phyloP scores from a whole-genome alignment of 1,140 invertebrate species.

The Caerostris extrusa region DNA sequence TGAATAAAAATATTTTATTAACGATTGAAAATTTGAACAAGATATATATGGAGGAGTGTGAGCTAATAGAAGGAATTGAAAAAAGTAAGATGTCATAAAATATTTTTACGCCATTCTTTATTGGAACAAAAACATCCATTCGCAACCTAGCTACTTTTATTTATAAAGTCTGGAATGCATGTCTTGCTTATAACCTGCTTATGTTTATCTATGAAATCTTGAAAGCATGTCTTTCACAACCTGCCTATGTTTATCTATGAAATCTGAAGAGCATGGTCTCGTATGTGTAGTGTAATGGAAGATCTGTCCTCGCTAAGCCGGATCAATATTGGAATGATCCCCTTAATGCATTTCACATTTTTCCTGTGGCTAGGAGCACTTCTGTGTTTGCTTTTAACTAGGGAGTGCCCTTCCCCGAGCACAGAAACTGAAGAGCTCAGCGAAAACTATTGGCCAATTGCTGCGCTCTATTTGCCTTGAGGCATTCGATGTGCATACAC shows the following conservation, averaged over 20 bases:
- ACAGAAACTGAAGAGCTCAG: constrained; percentile 68
- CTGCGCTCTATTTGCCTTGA: constrained; percentile 72
- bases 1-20: no score
- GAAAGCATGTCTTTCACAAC: background rate
- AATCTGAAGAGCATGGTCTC: background rate
- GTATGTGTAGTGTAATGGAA: background rate
- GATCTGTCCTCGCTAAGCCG: background rate
- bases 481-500: constrained; percentile 45
- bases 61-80: no score
- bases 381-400: constrained; percentile 74
- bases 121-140: no score
- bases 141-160: background rate
- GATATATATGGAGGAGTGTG: no score
- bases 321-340: constrained; percentile 39
- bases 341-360: constrained; percentile 49
- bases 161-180: background rate
- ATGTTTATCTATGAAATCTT: background rate
- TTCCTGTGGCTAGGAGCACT: constrained; percentile 37
- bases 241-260: background rate
- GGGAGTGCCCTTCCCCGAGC: constrained; percentile 35
- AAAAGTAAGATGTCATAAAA: no score
- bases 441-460: constrained; percentile 76
- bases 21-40: no score
- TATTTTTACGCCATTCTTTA: no score
- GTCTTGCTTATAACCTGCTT: background rate